phyloP scores from a whole-genome alignment of 2,113 vertebrate genomes.

The Hydrolagus affinis region DNA sequence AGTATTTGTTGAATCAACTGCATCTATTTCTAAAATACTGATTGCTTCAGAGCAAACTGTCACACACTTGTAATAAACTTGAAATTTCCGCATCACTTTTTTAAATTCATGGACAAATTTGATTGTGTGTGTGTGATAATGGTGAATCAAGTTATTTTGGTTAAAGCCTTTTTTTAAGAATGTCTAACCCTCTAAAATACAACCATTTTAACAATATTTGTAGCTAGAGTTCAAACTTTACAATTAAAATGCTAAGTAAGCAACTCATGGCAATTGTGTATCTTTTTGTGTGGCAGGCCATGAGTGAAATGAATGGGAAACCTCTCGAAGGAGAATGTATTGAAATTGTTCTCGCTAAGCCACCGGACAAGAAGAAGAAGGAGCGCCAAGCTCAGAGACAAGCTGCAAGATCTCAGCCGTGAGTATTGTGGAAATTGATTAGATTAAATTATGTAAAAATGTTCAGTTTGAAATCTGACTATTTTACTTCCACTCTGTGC shows the following conservation, averaged over 20 bases:
- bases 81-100: not conserved
- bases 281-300: constrained; percentile 59
- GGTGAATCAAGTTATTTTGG: not conserved
- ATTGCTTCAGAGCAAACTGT: not conserved
- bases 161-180: not conserved
- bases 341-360: constrained; percentile 97
- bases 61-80: not conserved
- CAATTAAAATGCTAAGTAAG: too few relatives aligned
- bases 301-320: constrained; percentile 95
- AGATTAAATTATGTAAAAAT: not conserved
- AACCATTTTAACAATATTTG: not conserved
- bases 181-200: not conserved
- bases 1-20: not conserved
- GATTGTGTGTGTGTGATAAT: not conserved
- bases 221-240: too few relatives aligned
- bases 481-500: not conserved
- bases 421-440: constrained; percentile 44
- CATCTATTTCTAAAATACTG: not conserved
- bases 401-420: constrained; percentile 91
- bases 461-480: not conserved
- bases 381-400: constrained; percentile 96
- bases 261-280: too few relatives aligned
- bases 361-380: constrained; percentile 96
- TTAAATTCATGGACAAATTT: not conserved
- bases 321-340: constrained; percentile 91